phyloP scores from a whole-genome alignment of 37 sponge, comb jelly and placozoan species.

The Theonella swinhoei region DNA sequence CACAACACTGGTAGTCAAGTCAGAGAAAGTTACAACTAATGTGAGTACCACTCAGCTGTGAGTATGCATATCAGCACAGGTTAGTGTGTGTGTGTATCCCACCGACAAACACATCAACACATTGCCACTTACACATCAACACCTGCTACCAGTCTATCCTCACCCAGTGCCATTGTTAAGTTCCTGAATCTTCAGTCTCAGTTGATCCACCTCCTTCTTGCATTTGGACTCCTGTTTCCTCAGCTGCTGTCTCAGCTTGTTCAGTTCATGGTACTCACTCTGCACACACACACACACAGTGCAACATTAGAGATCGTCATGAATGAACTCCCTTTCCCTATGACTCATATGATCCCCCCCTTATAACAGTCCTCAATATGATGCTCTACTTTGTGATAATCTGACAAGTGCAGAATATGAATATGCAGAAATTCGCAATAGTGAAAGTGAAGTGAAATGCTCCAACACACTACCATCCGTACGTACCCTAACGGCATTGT shows the following conservation, averaged over 20 bases:
- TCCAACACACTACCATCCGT: too few species aligned
- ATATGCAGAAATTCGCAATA: too few species aligned
- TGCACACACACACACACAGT: too few species aligned
- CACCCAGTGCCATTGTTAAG: background rate
- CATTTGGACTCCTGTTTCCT: slow-evolving; percentile 31
- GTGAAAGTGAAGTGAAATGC: too few species aligned
- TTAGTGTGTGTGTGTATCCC: too few species aligned
- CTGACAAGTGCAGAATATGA: too few species aligned
- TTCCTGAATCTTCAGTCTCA: slow-evolving; percentile 1
- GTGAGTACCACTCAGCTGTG: background rate
- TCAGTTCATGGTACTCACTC: slow-evolving; percentile 31
- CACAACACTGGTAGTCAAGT: background rate
- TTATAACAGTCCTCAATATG: background rate
- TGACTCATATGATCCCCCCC: background rate
- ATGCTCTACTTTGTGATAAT: background rate
- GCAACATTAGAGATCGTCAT: background rate
- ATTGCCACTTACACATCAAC: too few species aligned
- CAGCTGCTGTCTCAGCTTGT: slow-evolving; percentile 2
- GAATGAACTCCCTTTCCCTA: background rate
- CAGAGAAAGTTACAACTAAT: background rate
- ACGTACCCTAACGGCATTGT: background rate
- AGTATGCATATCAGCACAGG: too few species aligned
- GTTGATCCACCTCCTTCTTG: background rate
- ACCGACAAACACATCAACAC: too few species aligned
- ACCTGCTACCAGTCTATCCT: background rate